Base-by-base conservation (phyloP, 2,888 invertebrate genomes). In the Margaritifera margaritifera region DNA sequence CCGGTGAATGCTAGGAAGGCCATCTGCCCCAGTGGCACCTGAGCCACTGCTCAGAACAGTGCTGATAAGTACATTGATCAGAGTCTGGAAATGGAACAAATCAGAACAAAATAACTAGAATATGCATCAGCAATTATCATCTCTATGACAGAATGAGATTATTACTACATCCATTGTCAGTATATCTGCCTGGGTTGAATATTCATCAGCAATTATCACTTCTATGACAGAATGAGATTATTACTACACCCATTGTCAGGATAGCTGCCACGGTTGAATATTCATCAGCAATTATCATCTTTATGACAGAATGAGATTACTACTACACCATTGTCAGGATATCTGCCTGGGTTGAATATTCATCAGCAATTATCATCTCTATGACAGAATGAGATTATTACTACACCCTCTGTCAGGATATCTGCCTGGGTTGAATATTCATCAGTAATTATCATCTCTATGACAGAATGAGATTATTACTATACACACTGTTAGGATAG, bases 1-100 rank as follows among this genome's bases (percentile, higher is more conserved):
- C 58, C 68, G 68, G 81, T 83, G 82, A 78, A 88, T 81, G 83
- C 83, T 75, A 18, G 83, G 81, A 79, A 88, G 69, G 57, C 82
- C 82, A 60, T 87, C 87, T 20, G 82, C 80, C 50, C 79, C 69
- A 8, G 79, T 71, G 66, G 78, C 71, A 27, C 72, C 63, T 15
- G 80, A 75, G 64, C 92, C 92, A 75, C 96, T 96, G 0, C 95
- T 95, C 59, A 96, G 94, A 77, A 96, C 85, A 61, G 90, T 90
- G 75, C 85, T 88, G 78, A 90, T 86, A 69, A 90, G 85, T 22
- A 90, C 87, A 72, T 84, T 87, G 68, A 90, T 94, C 68, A 96
- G 90, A 0, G 91, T 90, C 90, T 90, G 80, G 60, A 82, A 91
- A 87, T 89, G 78, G 62, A 80, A 91, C 68, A 22, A 66, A 58